phyloP scores from a whole-genome alignment of 2,797 vertebrate species.

The Cynopterus sphinx region DNA sequence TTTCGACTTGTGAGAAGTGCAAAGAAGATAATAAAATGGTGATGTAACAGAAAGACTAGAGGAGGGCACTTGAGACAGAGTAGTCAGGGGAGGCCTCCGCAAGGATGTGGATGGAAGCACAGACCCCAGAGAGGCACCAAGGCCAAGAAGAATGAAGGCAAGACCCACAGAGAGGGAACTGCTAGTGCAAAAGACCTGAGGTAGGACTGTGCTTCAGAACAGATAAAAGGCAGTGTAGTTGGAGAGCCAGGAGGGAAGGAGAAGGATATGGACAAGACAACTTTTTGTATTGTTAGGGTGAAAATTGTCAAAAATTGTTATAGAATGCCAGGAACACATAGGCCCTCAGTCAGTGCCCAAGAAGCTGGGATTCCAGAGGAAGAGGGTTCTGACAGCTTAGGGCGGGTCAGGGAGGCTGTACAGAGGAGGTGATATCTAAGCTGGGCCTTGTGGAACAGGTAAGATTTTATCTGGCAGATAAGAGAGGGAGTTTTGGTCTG shows the following conservation, averaged over 20 bases:
- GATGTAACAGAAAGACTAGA: not conserved
- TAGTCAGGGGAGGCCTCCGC: not conserved
- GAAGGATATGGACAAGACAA: not conserved
- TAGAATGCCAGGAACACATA: not conserved
- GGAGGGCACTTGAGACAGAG: not conserved
- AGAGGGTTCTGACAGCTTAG: not conserved
- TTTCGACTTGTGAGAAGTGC: not conserved
- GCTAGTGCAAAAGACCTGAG: not conserved
- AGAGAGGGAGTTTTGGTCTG: not conserved
- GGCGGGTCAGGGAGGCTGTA: not conserved
- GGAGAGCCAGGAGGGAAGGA: not conserved
- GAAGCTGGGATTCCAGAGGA: not conserved
- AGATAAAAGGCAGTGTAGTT: not conserved
- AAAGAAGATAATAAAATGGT: not conserved
- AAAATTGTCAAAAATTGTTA: not conserved
- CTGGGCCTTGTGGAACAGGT: not conserved
- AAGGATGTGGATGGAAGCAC: not conserved
- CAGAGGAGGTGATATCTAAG: not conserved
- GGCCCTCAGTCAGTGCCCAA: not conserved
- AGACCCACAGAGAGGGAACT: not conserved
- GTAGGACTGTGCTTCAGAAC: not conserved
- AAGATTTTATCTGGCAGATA: not conserved
- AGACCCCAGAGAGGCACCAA: not conserved
- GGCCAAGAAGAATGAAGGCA: not conserved
- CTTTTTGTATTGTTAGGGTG: not conserved